Base-by-base conservation (phyloP, 1,140 invertebrate species). In the Potamilus streckersoni region DNA sequence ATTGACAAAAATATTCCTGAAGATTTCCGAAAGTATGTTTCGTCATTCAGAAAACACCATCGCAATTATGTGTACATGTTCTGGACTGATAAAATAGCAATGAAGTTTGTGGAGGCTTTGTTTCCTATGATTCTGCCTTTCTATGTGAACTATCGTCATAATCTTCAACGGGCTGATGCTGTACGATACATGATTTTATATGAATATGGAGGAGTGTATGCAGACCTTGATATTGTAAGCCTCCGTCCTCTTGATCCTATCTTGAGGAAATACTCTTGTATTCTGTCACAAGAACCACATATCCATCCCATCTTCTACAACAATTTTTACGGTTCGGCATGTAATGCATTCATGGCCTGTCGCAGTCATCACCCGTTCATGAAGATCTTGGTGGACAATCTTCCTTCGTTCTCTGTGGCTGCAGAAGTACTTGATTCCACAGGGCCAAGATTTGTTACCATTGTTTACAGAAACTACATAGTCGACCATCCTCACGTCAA, bases 251-350 rank as follows among this genome's bases (percentile, higher is more conserved):
- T 31, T 31, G 27, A 31, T 31, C 27, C 27, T 2, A 31, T 31
- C 2, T 31, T 31, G 27, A 31, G 27, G 4, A 31, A 31, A 31
- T 31, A 86, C 68, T 67, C 77, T 2, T 87, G 86, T 77, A 79
- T 86, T 62, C 65, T 87, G 19, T 83, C 83, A 27, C 84, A 86
- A 64, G 86, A 87, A 74, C 85, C 86, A 14, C 82, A 78, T 58
- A 84, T 82, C 63, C 86, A 87, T 74, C 71, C 86, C 8, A 73
- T 82, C 57, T 66, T 83, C 31, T 80, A 82, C 63, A 79, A 76
- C 56, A 86, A 83, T 65, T 79, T 81, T 27, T 79, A 82, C 64
- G 70, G 78, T 67, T 86, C 5, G 27, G 27, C 27, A 31, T 31
- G 27, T 31, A 31, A 31, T 31, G 27, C 27, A 31, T 31, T 31